phyloP scores from a whole-genome alignment of 2,113 vertebrate genomes.

The Eira barbara region DNA sequence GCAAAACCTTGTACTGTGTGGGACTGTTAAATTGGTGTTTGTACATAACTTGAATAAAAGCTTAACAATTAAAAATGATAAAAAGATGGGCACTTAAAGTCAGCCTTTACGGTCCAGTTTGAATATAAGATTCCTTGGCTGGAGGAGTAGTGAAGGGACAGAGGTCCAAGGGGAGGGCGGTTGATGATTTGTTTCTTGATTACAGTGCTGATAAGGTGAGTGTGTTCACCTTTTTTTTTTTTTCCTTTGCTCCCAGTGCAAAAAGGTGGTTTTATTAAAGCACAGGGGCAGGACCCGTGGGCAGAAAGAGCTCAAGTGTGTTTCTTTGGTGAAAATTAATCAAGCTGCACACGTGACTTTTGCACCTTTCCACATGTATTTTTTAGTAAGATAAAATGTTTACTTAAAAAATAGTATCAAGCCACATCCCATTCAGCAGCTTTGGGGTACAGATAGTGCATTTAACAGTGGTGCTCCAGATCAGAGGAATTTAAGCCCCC shows the following conservation, averaged over 20 bases:
- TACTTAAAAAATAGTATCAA: neutral
- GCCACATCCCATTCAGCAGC: neutral
- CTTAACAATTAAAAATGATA: neutral
- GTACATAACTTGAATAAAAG: neutral
- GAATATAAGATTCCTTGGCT: neutral
- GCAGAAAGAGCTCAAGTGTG: neutral
- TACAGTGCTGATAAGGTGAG: neutral
- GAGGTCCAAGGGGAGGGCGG: neutral
- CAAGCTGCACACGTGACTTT: neutral
- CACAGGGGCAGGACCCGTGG: neutral
- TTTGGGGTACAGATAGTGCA: neutral
- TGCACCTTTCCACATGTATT: neutral
- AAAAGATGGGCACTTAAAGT: neutral
- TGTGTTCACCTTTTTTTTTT: neutral
- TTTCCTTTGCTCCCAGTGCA: neutral
- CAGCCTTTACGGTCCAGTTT: neutral
- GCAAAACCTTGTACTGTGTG: neutral
- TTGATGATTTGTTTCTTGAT: neutral
- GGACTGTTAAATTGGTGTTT: neutral
- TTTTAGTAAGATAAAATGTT: neutral
- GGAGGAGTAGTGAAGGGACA: neutral
- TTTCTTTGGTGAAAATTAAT: constrained; percentile 16
- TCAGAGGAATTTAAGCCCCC: neutral
- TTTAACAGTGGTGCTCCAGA: neutral
- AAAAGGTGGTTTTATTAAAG: neutral